Evolutionary conservation across 2,113 vertebrate genomes (phyloP), one percentile per base, ranked within the genome.

Genomic region (Microtus montanus): DNA sequence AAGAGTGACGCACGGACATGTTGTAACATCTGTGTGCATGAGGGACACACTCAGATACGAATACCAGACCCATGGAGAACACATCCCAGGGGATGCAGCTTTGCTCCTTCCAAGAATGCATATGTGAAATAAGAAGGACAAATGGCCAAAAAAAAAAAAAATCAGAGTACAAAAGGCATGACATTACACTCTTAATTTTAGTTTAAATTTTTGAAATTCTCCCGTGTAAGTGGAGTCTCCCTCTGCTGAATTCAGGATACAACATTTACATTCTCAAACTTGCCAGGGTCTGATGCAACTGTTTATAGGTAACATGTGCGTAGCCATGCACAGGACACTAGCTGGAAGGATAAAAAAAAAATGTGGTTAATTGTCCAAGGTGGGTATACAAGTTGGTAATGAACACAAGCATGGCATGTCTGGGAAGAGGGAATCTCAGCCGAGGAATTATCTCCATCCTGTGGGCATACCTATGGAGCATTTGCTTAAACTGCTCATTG

Each of bases 41-140:
- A 52, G 22, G 28, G 28, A 68, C 26, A 35, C 61, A 74, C 58
- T 58, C 47, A 58, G 7, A 73, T 49, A 89, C n/a, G 61, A 87
- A 89, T 38, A 12, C 0, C 5, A 70, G 26, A 47, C 20, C 35
- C 44, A 9, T 2, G 54, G 10, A 94, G 35, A 83, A 38, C 19
- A 70, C 61, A n/a, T 28, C 61, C 41, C 10, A 75, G 47, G 14
- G 44, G n/a, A 86, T 24, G 54, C 78, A 38, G 24, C 63, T 38
- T 73, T 13, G 19, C 15, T 90, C 35, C 26, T 44, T 9, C 84
- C 71, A 86, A 88, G 68, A 93, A 91, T 83, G 5, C 28, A 70
- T 71, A 77, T 75, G 78, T 28, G 90, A 89, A 95, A 89, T 38
- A 64, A 68, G 17, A 94, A 79, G 38, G n/a, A 82, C 33, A 91